These are phyloP conservation scores for Ariopsis seemanni DNA, from an alignment of 2,113 vertebrate genomes.

Conservation along the genomic window DNA sequence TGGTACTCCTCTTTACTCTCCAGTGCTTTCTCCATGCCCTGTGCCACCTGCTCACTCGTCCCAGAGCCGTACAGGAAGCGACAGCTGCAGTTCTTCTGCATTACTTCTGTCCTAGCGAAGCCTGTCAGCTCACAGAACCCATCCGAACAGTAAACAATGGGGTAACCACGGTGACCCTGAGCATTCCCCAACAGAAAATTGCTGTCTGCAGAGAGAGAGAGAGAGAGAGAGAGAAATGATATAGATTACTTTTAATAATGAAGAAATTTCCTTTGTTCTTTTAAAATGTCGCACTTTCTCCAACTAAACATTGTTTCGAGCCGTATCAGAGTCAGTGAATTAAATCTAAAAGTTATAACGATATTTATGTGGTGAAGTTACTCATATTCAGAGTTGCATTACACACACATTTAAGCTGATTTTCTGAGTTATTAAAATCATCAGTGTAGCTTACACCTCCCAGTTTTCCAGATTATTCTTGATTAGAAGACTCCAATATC, in stretches of 20 bases:
- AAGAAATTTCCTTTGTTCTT: too few species aligned
- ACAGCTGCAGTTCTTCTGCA: constrained; percentile 97
- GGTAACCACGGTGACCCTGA: constrained; percentile 88
- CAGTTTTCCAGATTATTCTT: too few species aligned
- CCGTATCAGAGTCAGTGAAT: too few species aligned
- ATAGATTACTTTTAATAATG: background rate
- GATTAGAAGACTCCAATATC: too few species aligned
- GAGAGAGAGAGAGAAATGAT: constrained; percentile 16
- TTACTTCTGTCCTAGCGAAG: constrained; percentile 90
- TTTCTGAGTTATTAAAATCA: too few species aligned
- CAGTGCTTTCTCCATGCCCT: constrained; percentile 86
- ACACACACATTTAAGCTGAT: too few species aligned
- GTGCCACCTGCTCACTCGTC: constrained; percentile 84
- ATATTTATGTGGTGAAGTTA: too few species aligned
- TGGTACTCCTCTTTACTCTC: constrained; percentile 89
- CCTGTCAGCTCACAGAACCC: constrained; percentile 96
- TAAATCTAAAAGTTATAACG: too few species aligned
- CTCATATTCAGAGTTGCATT: too few species aligned
- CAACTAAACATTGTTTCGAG: too few species aligned
- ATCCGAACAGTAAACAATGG: constrained; percentile 96
- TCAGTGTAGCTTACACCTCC: too few species aligned
- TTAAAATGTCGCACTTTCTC: too few species aligned
- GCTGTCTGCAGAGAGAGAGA: constrained; percentile 78
- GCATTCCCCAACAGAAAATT: constrained; percentile 96
- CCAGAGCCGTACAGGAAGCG: constrained; percentile 86